Base-by-base conservation (phyloP, 2,888 invertebrate species). In the Philereme transversata region DNA sequence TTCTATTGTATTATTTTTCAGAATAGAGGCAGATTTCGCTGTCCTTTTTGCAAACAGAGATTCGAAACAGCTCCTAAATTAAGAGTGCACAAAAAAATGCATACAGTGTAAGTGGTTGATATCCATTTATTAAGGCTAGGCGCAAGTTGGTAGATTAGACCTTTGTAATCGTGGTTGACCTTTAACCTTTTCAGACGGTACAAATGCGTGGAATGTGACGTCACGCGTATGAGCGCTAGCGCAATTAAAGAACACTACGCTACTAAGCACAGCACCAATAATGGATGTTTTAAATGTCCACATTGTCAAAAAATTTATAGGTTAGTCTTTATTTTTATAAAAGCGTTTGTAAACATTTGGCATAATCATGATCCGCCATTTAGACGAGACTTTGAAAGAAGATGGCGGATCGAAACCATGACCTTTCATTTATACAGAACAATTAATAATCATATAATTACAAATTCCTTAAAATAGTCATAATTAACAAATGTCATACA, bases 21-120 rank as follows among this genome's bases (percentile, higher is more conserved):
- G 86, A 73, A 64, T 9, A 79, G 73, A 47, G 88, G 88, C 0
- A 75, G 79, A 8, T 84, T 70, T 8, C 74, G 75, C 56, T 88
- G 88, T 58, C 78, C 82, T 9, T 75, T 88, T 40, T 89, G 88
- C 63, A 83, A 78, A 35, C 79, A 80, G 57, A 75, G 84, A 54
- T 77, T 76, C 71, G 66, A 71, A 3, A 72, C 83, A 0, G 73
- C 78, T 49, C 78, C 81, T 0, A 86, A 83, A 59, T 58, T 88
- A 7, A 55, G 67, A 0, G 64, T 65, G 0, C 88, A 89, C 60
- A 81, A 75, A 64, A 80, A 75, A 62, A 79, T 78, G 49, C 88
- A 89, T 66, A 70, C 75, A 54, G 57, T 76, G 89, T 89, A 64
- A 82, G 88, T 84, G 4, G 4, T 22, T 22, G 1, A 8, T 33